Base-by-base conservation (phyloP, 2,113 vertebrate species). In the Prietella phreatophila region DNA sequence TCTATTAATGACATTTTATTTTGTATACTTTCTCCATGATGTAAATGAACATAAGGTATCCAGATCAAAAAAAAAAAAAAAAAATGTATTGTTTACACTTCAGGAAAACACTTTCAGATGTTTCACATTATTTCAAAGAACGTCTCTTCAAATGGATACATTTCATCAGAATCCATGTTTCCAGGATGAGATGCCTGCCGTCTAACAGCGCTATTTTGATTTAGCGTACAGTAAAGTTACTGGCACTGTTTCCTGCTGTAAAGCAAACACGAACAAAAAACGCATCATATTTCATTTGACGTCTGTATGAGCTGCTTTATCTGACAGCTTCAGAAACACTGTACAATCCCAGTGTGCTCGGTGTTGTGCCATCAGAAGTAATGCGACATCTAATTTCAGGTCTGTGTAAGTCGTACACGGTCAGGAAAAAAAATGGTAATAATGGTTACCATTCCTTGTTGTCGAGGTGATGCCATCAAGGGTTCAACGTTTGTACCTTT, bases 41-140 rank as follows among this genome's bases (percentile, higher is more conserved):
- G 71, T 92, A 87, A 92, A 89, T 90, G 42, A 78, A 92, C 91
- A 78, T 91, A 91, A 83, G 58, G 91, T 89, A 93, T 91, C 85
- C 90, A 93, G 91, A 93, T 27, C n/a, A 84, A 79, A 86, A 83
- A 76, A 13, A 55, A 30, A 71, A 39, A 84, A 27, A 30, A 67
- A 80, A n/a, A n/a, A n/a, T n/a, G 82, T 42, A 47, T 47, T 69
- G 93, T 95, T 95, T 94, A 94, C 94, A 93, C 91, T 91, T 91
- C 39, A 87, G 92, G 86, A 87, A 87, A 89, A 91, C 88, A 90
- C 85, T 93, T 92, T 92, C 93, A 82, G 93, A 89, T 92, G 90
- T 92, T 93, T 91, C 91, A 87, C 90, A 85, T 92, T 92, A 92
- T 93, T 93, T 93, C 92, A 91, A 93, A 93, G 53, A 6, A 42